Evolutionary conservation across 2,113 vertebrate genomes (phyloP).

Genomic region (Lates calcarifer): DNA sequence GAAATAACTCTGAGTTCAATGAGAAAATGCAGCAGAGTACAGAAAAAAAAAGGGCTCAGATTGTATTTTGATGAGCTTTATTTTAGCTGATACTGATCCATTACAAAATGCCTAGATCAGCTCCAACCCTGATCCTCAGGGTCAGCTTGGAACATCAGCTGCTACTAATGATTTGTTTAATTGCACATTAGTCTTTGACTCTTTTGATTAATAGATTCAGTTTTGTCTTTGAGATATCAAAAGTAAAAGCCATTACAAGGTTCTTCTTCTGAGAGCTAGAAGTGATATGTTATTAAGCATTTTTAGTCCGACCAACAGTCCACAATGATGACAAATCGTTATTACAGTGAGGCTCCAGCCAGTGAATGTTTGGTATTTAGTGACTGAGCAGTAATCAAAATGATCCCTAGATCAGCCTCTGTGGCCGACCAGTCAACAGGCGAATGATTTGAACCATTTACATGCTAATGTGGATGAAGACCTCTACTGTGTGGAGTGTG

Average conservation of each 20-base stretch:
- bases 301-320: background rate
- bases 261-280: background rate
- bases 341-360: background rate
- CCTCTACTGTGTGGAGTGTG: slow-evolving; percentile 13
- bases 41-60: too few species aligned
- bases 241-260: too few species aligned
- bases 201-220: too few species aligned
- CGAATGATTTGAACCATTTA: background rate
- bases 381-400: background rate
- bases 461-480: background rate
- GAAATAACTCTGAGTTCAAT: too few species aligned
- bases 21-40: too few species aligned
- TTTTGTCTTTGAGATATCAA: too few species aligned
- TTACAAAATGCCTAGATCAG: background rate
- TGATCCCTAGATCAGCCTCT: background rate
- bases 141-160: background rate
- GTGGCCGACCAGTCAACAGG: background rate
- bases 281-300: background rate
- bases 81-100: background rate
- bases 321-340: too few species aligned
- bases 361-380: background rate
- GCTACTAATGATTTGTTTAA: too few species aligned
- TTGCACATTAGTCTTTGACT: too few species aligned
- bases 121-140: background rate
- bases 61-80: background rate